These are phyloP conservation scores for Zelostemma sp. DNA, from an alignment of 1,140 invertebrate species.

Conservation along the genomic window DNA sequence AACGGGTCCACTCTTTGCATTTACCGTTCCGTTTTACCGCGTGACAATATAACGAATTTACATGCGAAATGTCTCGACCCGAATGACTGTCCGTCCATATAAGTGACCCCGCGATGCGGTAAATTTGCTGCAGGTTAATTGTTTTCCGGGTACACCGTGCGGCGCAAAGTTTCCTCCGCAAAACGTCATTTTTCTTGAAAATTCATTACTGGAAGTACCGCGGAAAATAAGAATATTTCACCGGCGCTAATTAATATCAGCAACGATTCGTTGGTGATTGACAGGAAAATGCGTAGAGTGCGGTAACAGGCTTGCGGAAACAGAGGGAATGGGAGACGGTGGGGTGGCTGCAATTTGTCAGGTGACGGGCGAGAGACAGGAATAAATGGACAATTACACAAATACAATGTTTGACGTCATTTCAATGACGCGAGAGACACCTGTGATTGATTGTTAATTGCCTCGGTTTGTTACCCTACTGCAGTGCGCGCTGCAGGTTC, in stretches of 20 bases:
- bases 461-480: constrained; percentile 69
- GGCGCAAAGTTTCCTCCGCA: too few species aligned
- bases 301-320: constrained; percentile 47
- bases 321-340: constrained; percentile 21
- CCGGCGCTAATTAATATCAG: constrained; percentile 49
- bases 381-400: constrained; percentile 72
- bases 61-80: constrained; percentile 63
- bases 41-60: constrained; percentile 69
- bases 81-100: constrained; percentile 43
- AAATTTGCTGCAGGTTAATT: constrained; percentile 59
- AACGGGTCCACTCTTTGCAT: constrained; percentile 56
- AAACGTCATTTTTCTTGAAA: constrained; percentile 11
- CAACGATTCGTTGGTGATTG: constrained; percentile 46
- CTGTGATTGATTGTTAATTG: constrained; percentile 72
- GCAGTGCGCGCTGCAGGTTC: constrained; percentile 45
- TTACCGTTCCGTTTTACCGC: constrained; percentile 23
- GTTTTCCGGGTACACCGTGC: constrained; percentile 55
- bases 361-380: constrained; percentile 68
- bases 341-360: constrained; percentile 65
- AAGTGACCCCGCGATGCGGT: constrained; percentile 56
- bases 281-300: constrained; percentile 50
- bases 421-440: constrained; percentile 70
- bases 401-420: constrained; percentile 71
- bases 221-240: constrained; percentile 43
- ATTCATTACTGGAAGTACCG: neutral